Percentiles rank a stretch among this genome's conserved stretches.
These are phyloP conservation scores for Oryzias melastigma DNA, from an alignment of 2,113 vertebrate species.

Conservation along the genomic window DNA sequence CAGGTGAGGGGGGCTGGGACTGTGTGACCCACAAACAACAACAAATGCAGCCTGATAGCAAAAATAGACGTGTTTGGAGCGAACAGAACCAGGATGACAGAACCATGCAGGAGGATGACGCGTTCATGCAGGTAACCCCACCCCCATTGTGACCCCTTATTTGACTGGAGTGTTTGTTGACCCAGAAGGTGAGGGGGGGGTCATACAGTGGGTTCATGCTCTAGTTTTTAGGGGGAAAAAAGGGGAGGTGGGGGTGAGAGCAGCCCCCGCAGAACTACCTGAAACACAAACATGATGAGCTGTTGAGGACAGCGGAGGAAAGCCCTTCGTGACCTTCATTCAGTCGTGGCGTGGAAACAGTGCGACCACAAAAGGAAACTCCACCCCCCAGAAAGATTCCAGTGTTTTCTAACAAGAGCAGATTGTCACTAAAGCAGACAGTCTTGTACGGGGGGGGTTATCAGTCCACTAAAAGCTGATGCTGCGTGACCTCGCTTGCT, in stretches of 20 bases:
- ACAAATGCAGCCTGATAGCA: slow-evolving; percentile 78
- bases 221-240: too few relatives aligned
- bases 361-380: slow-evolving; percentile 62
- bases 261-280: too few relatives aligned
- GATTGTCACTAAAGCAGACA: slow-evolving; percentile 75
- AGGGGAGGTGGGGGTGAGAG: too few relatives aligned
- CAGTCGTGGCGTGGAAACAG: slow-evolving; percentile 41
- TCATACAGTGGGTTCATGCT: too few relatives aligned
- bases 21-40: slow-evolving; percentile 58
- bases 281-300: too few relatives aligned
- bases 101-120: slow-evolving; percentile 43
- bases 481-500: slow-evolving; percentile 32
- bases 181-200: too few relatives aligned
- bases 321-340: slow-evolving; percentile 72
- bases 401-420: slow-evolving; percentile 63
- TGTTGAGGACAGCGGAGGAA: slow-evolving; percentile 46
- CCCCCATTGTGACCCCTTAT: too few relatives aligned
- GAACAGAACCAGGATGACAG: slow-evolving; percentile 50
- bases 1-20: background rate
- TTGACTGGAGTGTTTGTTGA: too few relatives aligned
- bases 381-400: slow-evolving; percentile 13
- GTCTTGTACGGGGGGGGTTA: slow-evolving; percentile 46
- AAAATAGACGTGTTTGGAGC: slow-evolving; percentile 71
- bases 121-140: too few relatives aligned
- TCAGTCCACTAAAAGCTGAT: slow-evolving; percentile 38